Base-by-base conservation (phyloP, 2,888 invertebrate species). In the Artemia sinica region DNA sequence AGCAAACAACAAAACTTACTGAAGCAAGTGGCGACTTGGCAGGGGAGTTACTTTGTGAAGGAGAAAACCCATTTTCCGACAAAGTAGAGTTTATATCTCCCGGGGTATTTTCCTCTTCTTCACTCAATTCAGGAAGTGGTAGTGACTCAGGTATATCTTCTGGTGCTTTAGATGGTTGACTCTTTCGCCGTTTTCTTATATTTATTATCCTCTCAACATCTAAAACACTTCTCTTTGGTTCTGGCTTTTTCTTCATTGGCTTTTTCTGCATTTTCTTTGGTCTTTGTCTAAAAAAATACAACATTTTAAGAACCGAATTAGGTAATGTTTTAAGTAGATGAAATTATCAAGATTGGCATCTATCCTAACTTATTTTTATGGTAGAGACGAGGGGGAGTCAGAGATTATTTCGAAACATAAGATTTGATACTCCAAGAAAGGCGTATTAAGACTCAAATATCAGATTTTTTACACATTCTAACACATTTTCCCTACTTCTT, bases 171-270 rank as follows among this genome's bases (percentile, higher is more conserved):
- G 49, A 50, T 11, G 48, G 49, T n/a, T 14, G 50, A 10, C 52
- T 49, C 71, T 69, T 68, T 68, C 69, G 13, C 66, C 49, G 50
- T 69, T 70, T 67, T 70, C 70, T 50, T 70, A 58, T 9, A 58
- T 58, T 58, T 58, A 28, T 58, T 8, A 58, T 58, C 28, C 63
- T n/a, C 8, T 28, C 63, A 9, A 58, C 63, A 58, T 58, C 63
- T n/a, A 58, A 28, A 10, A 28, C 28, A 9, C 14, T 28, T 58
- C 63, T n/a, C 63, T 58, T 58, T n/a, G 63, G 8, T 28, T 58
- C 63, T 28, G n/a, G 63, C 11, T n/a, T n/a, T 28, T 58, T 58
- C 10, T 58, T 58, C 63, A 18, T 58, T 58, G 63, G 28, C 28
- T 58, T n/a, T 58, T 58, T 58, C 63, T 58, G n/a, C 63, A 58